Evolutionary conservation across 2,113 vertebrate genomes (phyloP).

Genomic region (Microtus oregoni): DNA sequence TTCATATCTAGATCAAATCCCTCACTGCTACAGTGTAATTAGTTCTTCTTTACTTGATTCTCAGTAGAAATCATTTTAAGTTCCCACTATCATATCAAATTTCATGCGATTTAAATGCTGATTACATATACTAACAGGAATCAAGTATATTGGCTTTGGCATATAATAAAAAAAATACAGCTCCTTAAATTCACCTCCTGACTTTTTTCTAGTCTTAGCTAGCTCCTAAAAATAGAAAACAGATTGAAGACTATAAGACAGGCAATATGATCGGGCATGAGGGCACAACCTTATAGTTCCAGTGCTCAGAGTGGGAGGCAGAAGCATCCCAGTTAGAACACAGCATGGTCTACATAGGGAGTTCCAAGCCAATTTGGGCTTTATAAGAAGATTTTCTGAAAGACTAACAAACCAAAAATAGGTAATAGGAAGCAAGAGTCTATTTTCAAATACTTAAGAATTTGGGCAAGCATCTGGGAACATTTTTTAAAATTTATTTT

Average conservation of each 20-base stretch:
- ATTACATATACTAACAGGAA: background rate
- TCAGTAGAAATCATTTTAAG: background rate
- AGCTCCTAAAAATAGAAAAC: background rate
- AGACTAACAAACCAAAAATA: background rate
- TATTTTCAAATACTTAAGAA: conserved; percentile 23
- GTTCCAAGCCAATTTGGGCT: background rate
- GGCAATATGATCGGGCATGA: background rate
- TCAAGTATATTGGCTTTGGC: background rate
- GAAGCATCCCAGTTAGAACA: background rate
- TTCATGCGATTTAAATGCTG: background rate
- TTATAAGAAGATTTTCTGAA: background rate
- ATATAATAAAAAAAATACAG: background rate
- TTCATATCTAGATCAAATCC: background rate
- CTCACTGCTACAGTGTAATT: background rate
- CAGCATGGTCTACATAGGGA: background rate
- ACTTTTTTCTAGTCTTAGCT: background rate
- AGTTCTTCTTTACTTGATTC: background rate
- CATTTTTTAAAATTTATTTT: background rate
- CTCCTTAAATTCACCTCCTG: background rate
- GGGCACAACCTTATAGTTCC: background rate
- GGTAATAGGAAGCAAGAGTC: conserved; percentile 34
- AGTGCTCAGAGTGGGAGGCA: background rate
- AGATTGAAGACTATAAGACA: background rate
- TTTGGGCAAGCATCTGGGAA: background rate
- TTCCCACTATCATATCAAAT: background rate